Percentiles rank a stretch among this genome's conserved stretches.
Evolutionary conservation across 1,140 invertebrate species (phyloP).

Genomic region (Pachypsylla venusta): DNA sequence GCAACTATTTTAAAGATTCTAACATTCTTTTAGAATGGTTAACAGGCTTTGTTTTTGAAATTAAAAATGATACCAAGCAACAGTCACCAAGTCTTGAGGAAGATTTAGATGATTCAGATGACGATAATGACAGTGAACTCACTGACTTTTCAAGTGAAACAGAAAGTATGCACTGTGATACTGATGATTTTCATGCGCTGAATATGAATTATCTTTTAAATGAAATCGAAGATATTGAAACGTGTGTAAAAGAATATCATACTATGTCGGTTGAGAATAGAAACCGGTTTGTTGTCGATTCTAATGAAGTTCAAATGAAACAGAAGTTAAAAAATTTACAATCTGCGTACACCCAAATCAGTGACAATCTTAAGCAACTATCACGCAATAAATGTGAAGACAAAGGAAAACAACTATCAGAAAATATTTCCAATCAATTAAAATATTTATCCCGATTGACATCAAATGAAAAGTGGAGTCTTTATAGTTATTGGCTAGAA

Average conservation of each 20-base stretch:
- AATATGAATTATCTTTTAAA: not conserved
- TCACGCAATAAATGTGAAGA: no score
- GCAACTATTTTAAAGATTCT: not conserved
- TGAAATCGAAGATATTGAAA: not conserved
- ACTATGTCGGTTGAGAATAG: not conserved
- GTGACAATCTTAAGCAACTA: no score
- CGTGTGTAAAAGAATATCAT: not conserved
- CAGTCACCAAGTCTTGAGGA: no score
- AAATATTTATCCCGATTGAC: not conserved
- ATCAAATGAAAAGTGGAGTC: not conserved
- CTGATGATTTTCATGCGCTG: not conserved
- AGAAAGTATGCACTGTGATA: no score
- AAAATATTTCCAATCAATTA: not conserved
- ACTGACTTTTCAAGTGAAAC: not conserved
- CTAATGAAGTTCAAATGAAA: not conserved
- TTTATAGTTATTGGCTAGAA: constrained; percentile 15
- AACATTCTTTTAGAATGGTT: not conserved
- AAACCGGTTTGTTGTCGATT: not conserved
- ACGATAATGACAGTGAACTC: not conserved
- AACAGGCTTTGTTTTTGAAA: no score
- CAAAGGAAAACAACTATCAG: no score
- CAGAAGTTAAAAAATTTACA: not conserved
- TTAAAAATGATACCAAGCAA: no score
- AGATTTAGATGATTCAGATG: no score
- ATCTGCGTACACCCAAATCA: no score